Conservation (phyloP, 1,140 invertebrate species). For the Venustaconcha ellipsiformis region DNA sequence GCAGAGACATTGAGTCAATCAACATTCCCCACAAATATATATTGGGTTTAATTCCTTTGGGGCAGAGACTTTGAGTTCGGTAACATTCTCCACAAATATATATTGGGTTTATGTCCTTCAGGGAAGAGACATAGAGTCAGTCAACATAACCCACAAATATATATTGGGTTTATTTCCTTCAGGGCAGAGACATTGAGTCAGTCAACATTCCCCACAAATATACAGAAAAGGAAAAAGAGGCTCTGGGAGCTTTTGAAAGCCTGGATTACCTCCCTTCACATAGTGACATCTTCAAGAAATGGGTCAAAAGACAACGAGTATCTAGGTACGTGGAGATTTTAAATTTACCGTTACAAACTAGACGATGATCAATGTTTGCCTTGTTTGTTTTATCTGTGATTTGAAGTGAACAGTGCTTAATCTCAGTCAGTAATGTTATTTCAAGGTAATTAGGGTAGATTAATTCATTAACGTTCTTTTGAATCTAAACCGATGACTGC, state of each 20-base stretch:
- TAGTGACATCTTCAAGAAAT: slow-evolving; percentile 67
- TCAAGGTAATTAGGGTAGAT: too few species aligned
- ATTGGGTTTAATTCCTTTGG: too few species aligned
- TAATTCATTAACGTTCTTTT: too few species aligned
- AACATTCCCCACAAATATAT: too few species aligned
- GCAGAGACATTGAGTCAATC: too few species aligned
- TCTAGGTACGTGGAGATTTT: slow-evolving; percentile 32
- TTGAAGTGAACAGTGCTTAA: too few species aligned
- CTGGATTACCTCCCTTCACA: slow-evolving; percentile 69
- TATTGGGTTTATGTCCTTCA: slow-evolving; percentile 37
- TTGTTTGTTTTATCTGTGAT: too few species aligned
- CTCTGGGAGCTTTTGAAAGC: slow-evolving; percentile 66
- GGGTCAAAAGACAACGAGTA: slow-evolving; percentile 63
- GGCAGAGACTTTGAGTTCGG: too few species aligned
- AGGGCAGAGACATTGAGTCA: slow-evolving; percentile 66
- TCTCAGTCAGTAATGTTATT: too few species aligned
- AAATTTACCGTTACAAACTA: too few species aligned
- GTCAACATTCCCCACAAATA: slow-evolving; percentile 67
- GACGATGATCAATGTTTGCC: too few species aligned
- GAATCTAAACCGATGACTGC: too few species aligned
- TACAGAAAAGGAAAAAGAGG: slow-evolving; percentile 66
- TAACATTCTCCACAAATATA: slow-evolving; percentile 10
- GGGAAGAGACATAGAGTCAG: slow-evolving; percentile 66
- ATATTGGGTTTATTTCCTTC: slow-evolving; percentile 38
- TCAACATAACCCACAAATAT: slow-evolving; percentile 67